Base-by-base conservation (phyloP, 2,888 invertebrate species). In the Drepanosiphum platanoidis region DNA sequence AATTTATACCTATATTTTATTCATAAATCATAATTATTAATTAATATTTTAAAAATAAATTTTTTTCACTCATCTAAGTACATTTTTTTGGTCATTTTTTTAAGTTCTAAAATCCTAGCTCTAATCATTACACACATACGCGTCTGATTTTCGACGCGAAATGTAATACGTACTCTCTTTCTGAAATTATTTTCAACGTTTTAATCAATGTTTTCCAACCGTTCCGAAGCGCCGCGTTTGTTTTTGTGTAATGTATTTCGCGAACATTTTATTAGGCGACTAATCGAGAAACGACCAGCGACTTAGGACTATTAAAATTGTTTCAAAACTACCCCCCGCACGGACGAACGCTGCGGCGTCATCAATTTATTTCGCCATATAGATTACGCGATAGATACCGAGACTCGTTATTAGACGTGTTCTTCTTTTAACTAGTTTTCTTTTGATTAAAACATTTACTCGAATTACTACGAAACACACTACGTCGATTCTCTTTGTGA, bases 241-340 rank as follows among this genome's bases (percentile, higher is more conserved):
- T 46, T 34, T n/a, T 15, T 22, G 27, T 5, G 2, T 18, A 15
- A 15, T 18, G 30, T 78, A 78, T 30, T 11, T 30, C 64, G 39
- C 15, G 30, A 64, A 64, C 9, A 27, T 30, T 64, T 52, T 52
- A 13, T 64, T 30, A 13, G 30, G 13, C 30, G 42, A 42, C 39
- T 78, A 30, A 36, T 39, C 5, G 30, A 64, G 39, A 42, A 64
- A 22, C 11, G 22, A 22, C 1, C 64, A 30, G 64, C 30, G 5
- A 13, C 15, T 5, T 27, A 9, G 2, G 3, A 18, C 46, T 46
- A 7, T 68, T 68, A 79, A 34, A 66, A 79, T 46, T 52, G 66
- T 79, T 79, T 15, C n/a, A n/a, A 79, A 79, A 79, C 79, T 68
- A 68, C 46, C 7, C n/a, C 15, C 18, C 32, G 8, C 27, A n/a